These are phyloP conservation scores for Laterallus jamaicensis DNA, from an alignment of 2,113 vertebrate species.

Conservation along the genomic window DNA sequence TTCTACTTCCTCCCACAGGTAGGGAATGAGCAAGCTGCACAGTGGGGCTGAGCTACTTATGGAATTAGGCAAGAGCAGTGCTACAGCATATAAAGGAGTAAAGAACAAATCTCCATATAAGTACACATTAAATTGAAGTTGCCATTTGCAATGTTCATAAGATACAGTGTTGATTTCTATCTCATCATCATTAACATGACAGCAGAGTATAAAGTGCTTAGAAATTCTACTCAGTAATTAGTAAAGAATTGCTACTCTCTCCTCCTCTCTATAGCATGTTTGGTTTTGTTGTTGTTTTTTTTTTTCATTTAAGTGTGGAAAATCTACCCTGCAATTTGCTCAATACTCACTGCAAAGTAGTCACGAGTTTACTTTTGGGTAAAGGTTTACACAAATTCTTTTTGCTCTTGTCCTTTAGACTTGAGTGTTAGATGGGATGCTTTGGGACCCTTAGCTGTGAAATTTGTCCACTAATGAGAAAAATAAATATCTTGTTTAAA, in stretches of 20 bases:
- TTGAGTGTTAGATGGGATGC: background rate
- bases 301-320: background rate
- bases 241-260: background rate
- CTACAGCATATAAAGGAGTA: background rate
- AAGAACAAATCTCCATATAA: background rate
- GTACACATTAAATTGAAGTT: background rate
- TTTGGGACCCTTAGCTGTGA: background rate
- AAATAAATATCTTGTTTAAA: background rate
- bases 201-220: background rate
- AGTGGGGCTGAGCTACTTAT: background rate
- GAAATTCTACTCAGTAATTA: background rate
- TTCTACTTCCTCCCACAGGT: fast-evolving
- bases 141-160: background rate
- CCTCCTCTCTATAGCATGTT: background rate
- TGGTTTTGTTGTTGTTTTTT: background rate
- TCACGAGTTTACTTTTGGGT: background rate
- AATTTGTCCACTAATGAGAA: background rate
- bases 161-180: background rate
- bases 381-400: background rate
- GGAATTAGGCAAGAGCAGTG: background rate
- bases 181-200: background rate
- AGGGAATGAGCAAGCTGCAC: fast-evolving
- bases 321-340: background rate
- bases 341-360: background rate
- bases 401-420: background rate